These are phyloP conservation scores for Antechinus stuartii DNA, from an alignment of 2,113 vertebrate genomes.

Conservation along the genomic window DNA sequence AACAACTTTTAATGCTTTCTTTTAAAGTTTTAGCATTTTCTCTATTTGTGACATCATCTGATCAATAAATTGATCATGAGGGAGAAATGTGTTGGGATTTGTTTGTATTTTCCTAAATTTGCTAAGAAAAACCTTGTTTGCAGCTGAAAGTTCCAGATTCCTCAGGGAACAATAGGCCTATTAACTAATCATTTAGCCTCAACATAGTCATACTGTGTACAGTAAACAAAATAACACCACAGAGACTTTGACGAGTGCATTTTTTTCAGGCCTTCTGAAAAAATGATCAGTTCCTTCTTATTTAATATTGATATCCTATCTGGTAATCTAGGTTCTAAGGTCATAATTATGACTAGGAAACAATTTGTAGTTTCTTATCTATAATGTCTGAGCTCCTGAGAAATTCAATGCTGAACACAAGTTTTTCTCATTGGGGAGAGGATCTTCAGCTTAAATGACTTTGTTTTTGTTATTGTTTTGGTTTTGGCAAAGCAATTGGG, in stretches of 20 bases:
- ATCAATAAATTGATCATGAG: neutral
- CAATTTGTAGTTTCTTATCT: neutral
- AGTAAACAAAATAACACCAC: neutral
- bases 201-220: neutral
- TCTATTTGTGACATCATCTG: neutral
- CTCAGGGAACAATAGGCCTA: constrained; percentile 21
- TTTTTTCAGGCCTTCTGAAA: neutral
- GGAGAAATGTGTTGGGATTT: neutral
- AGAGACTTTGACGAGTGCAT: neutral
- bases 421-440: neutral
- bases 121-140: neutral
- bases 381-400: neutral
- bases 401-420: neutral
- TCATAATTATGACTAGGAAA: constrained; percentile 24
- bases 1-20: neutral
- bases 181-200: neutral
- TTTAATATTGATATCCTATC: neutral
- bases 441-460: constrained; percentile 9
- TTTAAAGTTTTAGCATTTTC: neutral
- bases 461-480: neutral
- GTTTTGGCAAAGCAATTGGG: no score
- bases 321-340: constrained; percentile 14
- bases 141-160: neutral
- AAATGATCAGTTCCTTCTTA: neutral
- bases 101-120: neutral